These are phyloP conservation scores for Lottia scabra DNA, from an alignment of 2,888 invertebrate species.

Conservation along the genomic window DNA sequence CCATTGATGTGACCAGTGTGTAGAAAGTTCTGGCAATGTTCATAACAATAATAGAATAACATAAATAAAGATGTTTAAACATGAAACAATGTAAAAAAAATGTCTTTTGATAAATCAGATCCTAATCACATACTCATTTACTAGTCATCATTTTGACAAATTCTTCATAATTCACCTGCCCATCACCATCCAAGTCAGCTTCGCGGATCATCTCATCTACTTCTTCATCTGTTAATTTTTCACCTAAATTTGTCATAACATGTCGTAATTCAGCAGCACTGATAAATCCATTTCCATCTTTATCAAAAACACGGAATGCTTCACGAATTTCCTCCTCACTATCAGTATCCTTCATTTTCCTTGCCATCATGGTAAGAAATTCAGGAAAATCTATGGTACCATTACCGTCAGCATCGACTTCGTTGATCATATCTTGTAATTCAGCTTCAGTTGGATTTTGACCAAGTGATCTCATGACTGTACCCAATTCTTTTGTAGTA, in stretches of 20 bases:
- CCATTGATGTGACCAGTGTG: too few species aligned
- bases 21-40: too few species aligned
- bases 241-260: conserved; percentile 37
- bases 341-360: conserved; percentile 99
- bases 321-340: conserved; percentile 95
- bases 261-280: conserved; percentile 34
- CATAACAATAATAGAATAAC: too few species aligned
- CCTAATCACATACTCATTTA: background rate
- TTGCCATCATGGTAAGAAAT: conserved; percentile 99
- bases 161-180: conserved; percentile 95
- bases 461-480: conserved; percentile 1
- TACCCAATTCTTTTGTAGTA: background rate
- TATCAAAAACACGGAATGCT: conserved; percentile 41
- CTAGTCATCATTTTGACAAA: conserved; percentile 33
- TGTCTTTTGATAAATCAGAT: too few species aligned
- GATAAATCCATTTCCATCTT: conserved; percentile 39
- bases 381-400: conserved; percentile 99
- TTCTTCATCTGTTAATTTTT: conserved; percentile 35
- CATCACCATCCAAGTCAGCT: conserved; percentile 96
- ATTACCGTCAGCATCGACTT: conserved; percentile 76
- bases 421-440: background rate
- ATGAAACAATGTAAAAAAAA: too few species aligned
- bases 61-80: too few species aligned
- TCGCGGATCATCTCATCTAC: conserved; percentile 44
- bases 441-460: conserved; percentile 3